Evolutionary conservation across 2,113 vertebrate genomes (phyloP).

Genomic region (Acrocephalus kingi): DNA sequence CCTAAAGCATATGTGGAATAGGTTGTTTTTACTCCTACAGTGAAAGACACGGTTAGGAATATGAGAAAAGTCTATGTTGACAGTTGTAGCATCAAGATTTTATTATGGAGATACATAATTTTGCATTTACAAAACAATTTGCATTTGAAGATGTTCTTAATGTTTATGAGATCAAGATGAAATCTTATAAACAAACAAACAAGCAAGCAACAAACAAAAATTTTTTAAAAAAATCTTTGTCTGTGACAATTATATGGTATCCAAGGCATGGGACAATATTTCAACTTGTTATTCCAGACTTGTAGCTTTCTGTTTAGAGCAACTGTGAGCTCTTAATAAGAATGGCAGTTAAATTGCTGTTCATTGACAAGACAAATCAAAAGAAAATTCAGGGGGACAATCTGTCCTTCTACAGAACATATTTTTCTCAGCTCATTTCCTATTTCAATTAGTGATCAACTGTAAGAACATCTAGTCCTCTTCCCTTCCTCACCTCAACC

Average conservation of each 20-base stretch:
- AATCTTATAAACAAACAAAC: not conserved
- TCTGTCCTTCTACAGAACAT: not conserved
- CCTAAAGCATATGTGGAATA: not conserved
- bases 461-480: not conserved
- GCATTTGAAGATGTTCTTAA: not conserved
- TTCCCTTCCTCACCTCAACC: not conserved
- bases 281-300: not conserved
- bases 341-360: not conserved
- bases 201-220: not conserved
- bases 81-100: not conserved
- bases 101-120: not conserved
- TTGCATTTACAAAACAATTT: not conserved
- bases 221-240: rapidly evolving
- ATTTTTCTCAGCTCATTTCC: not conserved
- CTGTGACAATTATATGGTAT: not conserved
- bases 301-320: not conserved
- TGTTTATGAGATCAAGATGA: not conserved
- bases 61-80: not conserved
- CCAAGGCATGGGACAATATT: not conserved
- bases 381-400: not conserved
- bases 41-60: not conserved
- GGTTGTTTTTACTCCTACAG: not conserved
- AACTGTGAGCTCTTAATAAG: not conserved
- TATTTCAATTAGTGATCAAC: not conserved
- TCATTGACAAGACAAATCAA: not conserved